Conservation (phyloP, 2,113 vertebrate genomes). For the Nicator chloris region DNA sequence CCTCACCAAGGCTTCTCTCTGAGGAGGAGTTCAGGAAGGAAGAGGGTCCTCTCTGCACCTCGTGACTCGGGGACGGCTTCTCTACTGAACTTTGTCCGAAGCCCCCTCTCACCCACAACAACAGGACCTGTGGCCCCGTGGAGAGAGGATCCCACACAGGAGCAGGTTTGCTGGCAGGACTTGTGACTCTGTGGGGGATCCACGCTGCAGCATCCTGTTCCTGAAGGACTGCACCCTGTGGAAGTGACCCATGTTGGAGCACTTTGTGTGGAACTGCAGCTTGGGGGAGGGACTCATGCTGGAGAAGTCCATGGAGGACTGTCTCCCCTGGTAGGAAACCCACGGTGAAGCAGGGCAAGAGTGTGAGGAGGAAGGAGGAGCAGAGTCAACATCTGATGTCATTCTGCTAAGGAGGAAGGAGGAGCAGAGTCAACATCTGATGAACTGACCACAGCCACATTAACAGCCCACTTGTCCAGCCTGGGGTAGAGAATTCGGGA, state of each 20-base stretch:
- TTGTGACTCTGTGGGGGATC: no score
- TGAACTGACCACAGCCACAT: not conserved
- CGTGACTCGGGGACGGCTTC: not conserved
- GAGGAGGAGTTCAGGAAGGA: not conserved
- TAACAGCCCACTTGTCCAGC: not conserved
- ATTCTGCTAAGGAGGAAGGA: not conserved
- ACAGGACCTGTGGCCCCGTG: not conserved
- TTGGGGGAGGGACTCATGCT: not conserved
- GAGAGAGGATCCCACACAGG: not conserved
- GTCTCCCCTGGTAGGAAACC: not conserved
- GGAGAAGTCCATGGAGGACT: not conserved
- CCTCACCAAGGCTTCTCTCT: rapidly evolving
- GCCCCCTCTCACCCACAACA: not conserved
- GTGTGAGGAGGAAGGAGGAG: not conserved
- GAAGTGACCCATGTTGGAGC: rapidly evolving
- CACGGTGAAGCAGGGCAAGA: not conserved
- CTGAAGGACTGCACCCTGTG: not conserved
- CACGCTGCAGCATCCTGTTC: not conserved
- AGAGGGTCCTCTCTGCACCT: not conserved
- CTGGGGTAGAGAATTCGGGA: not conserved
- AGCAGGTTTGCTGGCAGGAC: not conserved
- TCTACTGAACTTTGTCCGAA: not conserved
- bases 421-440: not conserved
- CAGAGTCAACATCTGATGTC: not conserved
- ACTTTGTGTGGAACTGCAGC: not conserved